phyloP scores from a whole-genome alignment of 2,797 vertebrate genomes.

The Valencia hispanica region DNA sequence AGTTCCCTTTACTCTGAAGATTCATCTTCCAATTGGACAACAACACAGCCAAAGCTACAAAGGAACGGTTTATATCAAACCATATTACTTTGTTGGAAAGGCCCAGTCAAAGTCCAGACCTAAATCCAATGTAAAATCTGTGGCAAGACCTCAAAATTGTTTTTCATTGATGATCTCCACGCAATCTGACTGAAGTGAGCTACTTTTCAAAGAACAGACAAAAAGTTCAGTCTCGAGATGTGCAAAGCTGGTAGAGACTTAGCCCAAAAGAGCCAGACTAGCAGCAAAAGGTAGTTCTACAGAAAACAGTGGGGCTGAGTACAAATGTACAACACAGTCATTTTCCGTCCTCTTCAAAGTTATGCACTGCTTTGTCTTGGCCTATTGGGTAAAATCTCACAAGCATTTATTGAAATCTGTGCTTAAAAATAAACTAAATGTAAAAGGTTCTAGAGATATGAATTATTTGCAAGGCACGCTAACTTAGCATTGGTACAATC shows the following conservation, averaged over 20 bases:
- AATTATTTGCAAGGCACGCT: not conserved
- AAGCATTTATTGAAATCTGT: too few species aligned
- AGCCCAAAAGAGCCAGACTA: not conserved
- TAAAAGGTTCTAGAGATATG: not conserved
- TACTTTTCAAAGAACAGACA: not conserved
- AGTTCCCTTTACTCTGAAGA: too few species aligned
- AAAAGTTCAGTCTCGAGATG: too few species aligned
- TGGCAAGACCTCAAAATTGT: not conserved
- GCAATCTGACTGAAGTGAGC: not conserved
- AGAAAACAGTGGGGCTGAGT: not conserved
- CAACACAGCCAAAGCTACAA: not conserved
- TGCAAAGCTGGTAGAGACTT: too few species aligned
- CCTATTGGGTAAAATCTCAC: not conserved
- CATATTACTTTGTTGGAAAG: not conserved
- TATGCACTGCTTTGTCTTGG: not conserved
- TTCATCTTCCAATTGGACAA: too few species aligned
- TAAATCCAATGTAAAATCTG: not conserved
- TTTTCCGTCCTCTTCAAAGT: not conserved
- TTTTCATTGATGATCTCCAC: not conserved
- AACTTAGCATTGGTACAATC: not conserved
- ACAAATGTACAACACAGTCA: not conserved
- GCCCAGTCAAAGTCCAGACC: not conserved
- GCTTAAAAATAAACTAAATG: too few species aligned
- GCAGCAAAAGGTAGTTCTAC: too few species aligned
- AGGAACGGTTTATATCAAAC: not conserved